Conservation (phyloP, 2,888 invertebrate genomes). For the Cephus pulcher region DNA sequence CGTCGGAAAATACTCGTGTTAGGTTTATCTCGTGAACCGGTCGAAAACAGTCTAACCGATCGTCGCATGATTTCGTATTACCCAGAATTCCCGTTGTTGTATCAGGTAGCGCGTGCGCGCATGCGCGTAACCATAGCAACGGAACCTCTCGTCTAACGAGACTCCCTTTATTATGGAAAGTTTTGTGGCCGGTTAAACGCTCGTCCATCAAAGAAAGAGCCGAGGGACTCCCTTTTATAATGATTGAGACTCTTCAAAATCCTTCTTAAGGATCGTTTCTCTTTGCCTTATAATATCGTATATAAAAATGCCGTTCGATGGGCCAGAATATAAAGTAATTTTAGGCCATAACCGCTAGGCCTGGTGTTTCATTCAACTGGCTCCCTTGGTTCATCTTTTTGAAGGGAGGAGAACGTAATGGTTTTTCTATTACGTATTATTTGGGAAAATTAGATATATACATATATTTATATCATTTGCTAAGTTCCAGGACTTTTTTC, state of each 20-base stretch:
- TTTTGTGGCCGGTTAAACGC: neutral
- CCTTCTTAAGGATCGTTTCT: neutral
- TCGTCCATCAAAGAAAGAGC: neutral
- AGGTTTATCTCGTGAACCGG: neutral
- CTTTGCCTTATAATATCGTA: neutral
- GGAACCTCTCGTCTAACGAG: neutral
- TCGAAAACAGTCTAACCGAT: neutral
- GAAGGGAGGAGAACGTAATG: neutral
- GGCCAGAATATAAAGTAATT: neutral
- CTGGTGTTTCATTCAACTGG: neutral
- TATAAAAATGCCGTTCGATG: neutral
- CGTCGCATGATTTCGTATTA: neutral
- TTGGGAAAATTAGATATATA: neutral
- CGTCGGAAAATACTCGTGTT: neutral
- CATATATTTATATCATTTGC: too few relatives aligned
- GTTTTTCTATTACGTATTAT: neutral
- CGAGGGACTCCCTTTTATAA: neutral
- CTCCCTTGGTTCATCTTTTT: neutral
- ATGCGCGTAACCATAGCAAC: neutral
- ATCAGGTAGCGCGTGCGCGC: neutral
- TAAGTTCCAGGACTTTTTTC: too few relatives aligned
- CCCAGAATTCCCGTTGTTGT: neutral
- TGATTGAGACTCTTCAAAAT: neutral
- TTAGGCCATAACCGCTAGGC: neutral
- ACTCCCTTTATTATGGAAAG: neutral